Base-by-base conservation (phyloP, 2,888 invertebrate species). In the Allygus modestus region DNA sequence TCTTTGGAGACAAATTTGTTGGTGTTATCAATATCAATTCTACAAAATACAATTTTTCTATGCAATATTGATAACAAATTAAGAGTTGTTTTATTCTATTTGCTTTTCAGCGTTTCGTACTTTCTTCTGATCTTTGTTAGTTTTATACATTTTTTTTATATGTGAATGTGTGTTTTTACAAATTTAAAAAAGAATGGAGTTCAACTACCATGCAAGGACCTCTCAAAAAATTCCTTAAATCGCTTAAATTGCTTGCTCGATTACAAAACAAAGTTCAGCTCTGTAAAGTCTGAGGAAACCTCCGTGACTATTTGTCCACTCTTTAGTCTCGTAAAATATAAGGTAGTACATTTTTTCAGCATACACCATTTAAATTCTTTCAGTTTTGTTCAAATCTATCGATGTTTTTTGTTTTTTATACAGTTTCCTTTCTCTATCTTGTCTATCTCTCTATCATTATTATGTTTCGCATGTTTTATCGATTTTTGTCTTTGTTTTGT, bases 201-300 rank as follows among this genome's bases (percentile, higher is more conserved):
- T 87, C 54, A 46, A 69, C 12, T 82, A 81, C 37, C 73, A 23
- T 84, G 86, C 89, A 91, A 91, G 91, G 91, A 91, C 91, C 91
- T 90, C 91, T 91, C 91, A 91, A 91, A 91, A 90, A 89, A 83
- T 90, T 90, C 90, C 90, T 89, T 89, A 88, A 86, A 85, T 69
- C 58, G 75, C 75, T 83, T 83, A 75, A 75, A 83, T 41, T 81
- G 84, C 84, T 84, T 61, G 81, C 82, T 46, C 73, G 41, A 54
- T n/a, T 83, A 54, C 41, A 31, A 46, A 54, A 75, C 37, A 75
- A 28, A 46, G 83, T 31, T 37, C 58, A 58, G 79, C 51, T 54
- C 58, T 31, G 12, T 33, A 28, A 31, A 31, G 37, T 58, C 79
- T 23, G 58, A 54, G 58, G 79, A 33, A 15, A 4, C 17, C 79